Evolutionary conservation across 2,113 vertebrate genomes (phyloP), one percentile per base, ranked within the genome.

Genomic region (Vulpes ferrilata): DNA sequence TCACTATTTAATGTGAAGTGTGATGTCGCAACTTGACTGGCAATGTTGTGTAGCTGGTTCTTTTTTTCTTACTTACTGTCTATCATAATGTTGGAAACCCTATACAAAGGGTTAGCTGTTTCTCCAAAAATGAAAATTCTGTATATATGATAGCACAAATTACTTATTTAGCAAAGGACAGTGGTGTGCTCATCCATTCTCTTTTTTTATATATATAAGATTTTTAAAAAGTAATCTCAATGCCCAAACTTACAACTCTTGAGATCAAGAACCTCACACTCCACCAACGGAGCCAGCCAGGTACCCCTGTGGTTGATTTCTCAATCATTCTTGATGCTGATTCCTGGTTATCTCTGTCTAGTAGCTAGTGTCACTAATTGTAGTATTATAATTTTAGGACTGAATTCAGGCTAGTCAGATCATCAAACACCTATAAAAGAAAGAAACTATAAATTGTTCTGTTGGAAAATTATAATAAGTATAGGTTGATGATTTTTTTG

Each of bases 371-470:
- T 90, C 32, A 71, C 38, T 69, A 79, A 80, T 38, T 48, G 7
- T 83, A 71, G 11, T 84, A 91, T 92, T 91, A 57, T 81, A 94
- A 88, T 67, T 96, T 93, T 90, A 76, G 81, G 62, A 71, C 10
- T 91, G 11, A 96, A 84, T 96, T 76, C 11, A 89, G 22, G 51
- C 32, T 62, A 64, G 43, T 64, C 53, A 93, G n/a, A 57, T 82
- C 32, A 97, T 90, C 38, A 83, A 74, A 53, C n/a, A 82, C n/a
- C n/a, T 84, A n/a, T 69, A 43, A 76, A 94, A 35, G n/a, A 76
- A 81, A 43, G 25, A 89, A 57, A 67, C 82, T 95, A 51, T 65
- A 71, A 84, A 53, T 71, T 74, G 35, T 90, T 94, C 57, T 82
- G 32, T 64, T 95, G 48, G 64, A 59, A 51, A 79, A 84, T 62